Base-by-base conservation (phyloP, 2,113 vertebrate species). In the Brachypodius melanocephalos region DNA sequence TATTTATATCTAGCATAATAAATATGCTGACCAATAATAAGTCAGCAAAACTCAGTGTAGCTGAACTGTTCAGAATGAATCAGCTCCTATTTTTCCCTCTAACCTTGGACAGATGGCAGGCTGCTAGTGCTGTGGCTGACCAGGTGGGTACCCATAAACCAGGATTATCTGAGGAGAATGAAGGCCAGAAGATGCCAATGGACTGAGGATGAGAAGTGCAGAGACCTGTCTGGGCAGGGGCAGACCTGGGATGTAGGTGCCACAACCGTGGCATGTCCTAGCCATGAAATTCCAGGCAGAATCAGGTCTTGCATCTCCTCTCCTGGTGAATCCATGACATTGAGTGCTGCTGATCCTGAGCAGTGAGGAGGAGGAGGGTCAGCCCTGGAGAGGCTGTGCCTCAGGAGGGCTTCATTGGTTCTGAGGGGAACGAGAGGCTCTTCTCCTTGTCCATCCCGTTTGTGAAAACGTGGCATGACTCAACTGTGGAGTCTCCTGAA, bases 21-120 rank as follows among this genome's bases (percentile, higher is more conserved):
- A 91, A 91, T 79, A 66, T 73, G 75, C 85, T 94, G 92, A 95
- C 82, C 85, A 91, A 61, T 91, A 79, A 57, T 73, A 93, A 79
- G 78, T 90, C 92, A 91, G 90, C 85, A 88, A 68, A 94, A 85
- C 28, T 66, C 52, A 75, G 18, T 66, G 42, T 62, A 81, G 62
- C 78, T 89, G 88, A 83, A 76, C 12, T 36, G 32, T 54, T 93
- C 22, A 25, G 15, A 66, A 52, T 52, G 49, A 83, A 66, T 54
- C 49, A 14, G 67, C 22, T 94, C 21, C 20, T 76, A 0, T 54
- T 91, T 82, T 85, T 28, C 29, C 31, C 28, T 59, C 54, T 91
- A 16, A 20, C 51, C 34, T 82, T 40, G 81, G 61, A 7, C 14
- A 45, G 61, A 45, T 72, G 26, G 40, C 62, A n/a, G 62, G 45